Base-by-base conservation (phyloP, 2,113 vertebrate genomes). In the Gallinago undulata region DNA sequence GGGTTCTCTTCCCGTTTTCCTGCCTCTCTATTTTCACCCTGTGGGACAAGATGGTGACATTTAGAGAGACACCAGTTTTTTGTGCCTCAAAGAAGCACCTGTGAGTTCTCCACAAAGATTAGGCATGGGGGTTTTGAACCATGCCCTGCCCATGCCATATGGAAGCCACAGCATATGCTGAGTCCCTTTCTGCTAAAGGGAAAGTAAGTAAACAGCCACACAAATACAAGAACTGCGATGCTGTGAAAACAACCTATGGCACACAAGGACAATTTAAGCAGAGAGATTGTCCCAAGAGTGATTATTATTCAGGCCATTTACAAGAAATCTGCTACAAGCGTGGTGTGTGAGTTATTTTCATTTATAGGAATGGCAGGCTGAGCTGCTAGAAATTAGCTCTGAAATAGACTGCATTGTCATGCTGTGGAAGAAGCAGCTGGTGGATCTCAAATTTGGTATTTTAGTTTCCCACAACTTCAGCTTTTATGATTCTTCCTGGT, bases 291-390 rank as follows among this genome's bases (percentile, higher is more conserved):
- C 82, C 41, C 92, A 55, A n/a, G 63, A 93, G 67, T 84, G 51
- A 79, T 90, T 83, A 79, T 75, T 93, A 91, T 91, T 93, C 74
- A 93, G 43, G 33, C 27, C 55, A 74, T 62, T 92, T 84, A 89
- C 55, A 77, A 84, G 79, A 84, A 84, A 84, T 74, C 51, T 67
- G 31, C 63, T 63, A 47, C 22, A 74, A 92, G 13, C 3, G 2
- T n/a, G 63, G 59, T 2, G 3, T 31, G 11, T 53, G 80, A 79
- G 28, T 93, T 80, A 79, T 80, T 86, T 93, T 88, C 22, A 50
- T 70, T 79, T 92, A 66, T 35, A 80, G 76, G 24, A 86, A 74
- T 28, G 47, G 41, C 50, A 94, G 51, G 50, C 21, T 83, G 37
- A 92, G 72, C 28, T 86, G 83, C 70, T 77, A 74, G 47, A 90